Base-by-base conservation (phyloP, 2,113 vertebrate genomes). In the Ctenodactylus gundi region DNA sequence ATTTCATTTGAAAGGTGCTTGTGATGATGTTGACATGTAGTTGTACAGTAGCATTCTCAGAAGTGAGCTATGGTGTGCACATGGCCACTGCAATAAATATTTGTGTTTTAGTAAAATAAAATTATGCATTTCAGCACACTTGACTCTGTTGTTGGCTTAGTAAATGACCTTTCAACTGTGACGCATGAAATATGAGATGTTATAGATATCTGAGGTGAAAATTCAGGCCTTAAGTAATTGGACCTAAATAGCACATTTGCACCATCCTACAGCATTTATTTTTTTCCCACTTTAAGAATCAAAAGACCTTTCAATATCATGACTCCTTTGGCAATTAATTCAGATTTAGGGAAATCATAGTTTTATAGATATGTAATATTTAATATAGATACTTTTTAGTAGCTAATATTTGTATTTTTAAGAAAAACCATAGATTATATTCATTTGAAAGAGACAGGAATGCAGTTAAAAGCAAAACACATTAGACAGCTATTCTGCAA, bases 101-200 rank as follows among this genome's bases (percentile, higher is more conserved):
- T 81, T 41, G 4, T 65, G 21, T 80, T 89, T 92, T 39, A 34
- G 53, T 77, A 70, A 96, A 87, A 91, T 36, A 93, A 80, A 97
- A 51, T 25, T 90, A 1, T 46, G 10, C 23, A 20, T 44, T 86
- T 77, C 27, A 76, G 31, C 10, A 80, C 1, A 70, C 25, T 89
- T 39, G 17, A 6, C 29, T 82, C 17, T n/a, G 77, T 49, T 81
- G 8, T 62, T 86, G 15, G 82, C n/a, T 88, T 65, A 12, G 46
- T 70, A 85, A 80, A 72, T 92, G 29, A 57, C 51, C 31, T 85
- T 60, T n/a, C 14, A 93, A 34, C 29, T 92, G 57, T 36, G 75
- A 83, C 82, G 4, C 44, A 70, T 75, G 57, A 93, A 11, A 72
- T 41, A 70, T 68, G 64, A 89, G 31, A 85, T 41, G 73, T 73